Base-by-base conservation (phyloP, 2,888 invertebrate genomes). In the Amphimallon solstitiale region DNA sequence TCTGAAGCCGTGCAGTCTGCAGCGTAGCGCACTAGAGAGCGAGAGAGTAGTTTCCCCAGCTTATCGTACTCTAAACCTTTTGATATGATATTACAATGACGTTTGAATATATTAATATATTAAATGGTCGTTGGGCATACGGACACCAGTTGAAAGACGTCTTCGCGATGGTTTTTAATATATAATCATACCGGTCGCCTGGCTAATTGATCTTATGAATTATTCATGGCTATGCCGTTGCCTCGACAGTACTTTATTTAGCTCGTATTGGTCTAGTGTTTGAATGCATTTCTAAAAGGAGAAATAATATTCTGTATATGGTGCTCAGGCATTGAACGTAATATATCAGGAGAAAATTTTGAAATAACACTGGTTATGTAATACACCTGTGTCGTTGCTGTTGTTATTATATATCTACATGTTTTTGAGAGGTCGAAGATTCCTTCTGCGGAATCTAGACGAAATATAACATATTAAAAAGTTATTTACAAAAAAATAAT, bases 141-240 rank as follows among this genome's bases (percentile, higher is more conserved):
- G 38, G 19, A 51, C n/a, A n/a, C 29, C 29, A 29, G 9, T 29
- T 29, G 51, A 21, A 21, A 54, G 54, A 38, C 38, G 38, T 37
- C 54, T 23, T 14, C 38, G 38, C 21, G 21, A 6, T 40, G 54
- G 21, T 54, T 54, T 54, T 37, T 54, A 54, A 54, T 7, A 14
- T 23, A 40, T 29, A 29, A 29, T 29, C 29, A 7, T 9, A 29
- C 29, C 29, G 12, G 38, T 15, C 54, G 21, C 2, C 54, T 19
- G 23, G 54, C 38, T 54, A 54, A 54, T 54, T 54, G 54, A 54
- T 54, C 54, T 12, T 21, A 54, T 54, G 19, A 35, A 54, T 54
- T 38, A 54, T 54, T 54, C 54, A 54, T 54, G 54, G 40, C 1
- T 38, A 14, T 21, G 54, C 40, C 14, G 54, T 38, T 54, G 54